phyloP scores from a whole-genome alignment of 53 echinoderm and acorn worm genomes.

The Echinarachnius parma region DNA sequence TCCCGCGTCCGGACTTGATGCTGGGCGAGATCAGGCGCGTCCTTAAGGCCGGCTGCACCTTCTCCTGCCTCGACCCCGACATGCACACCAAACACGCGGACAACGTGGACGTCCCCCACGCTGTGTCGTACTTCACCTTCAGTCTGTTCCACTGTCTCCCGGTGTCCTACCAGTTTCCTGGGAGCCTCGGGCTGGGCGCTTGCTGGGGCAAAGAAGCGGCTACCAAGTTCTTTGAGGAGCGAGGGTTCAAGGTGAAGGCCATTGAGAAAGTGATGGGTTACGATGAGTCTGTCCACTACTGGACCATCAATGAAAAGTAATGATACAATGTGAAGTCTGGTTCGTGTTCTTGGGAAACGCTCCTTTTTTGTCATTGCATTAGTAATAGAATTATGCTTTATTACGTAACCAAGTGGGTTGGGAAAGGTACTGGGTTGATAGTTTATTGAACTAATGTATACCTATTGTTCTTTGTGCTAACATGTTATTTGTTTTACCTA shows the following conservation, averaged over 20 bases:
- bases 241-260: conserved; percentile 58
- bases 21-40: conserved; percentile 51
- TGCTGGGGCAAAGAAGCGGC: conserved; percentile 72
- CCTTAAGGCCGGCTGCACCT: conserved; percentile 44
- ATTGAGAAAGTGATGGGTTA: too few species aligned
- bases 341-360: too few species aligned
- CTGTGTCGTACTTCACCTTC: conserved; percentile 15
- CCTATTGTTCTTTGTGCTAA: too few species aligned
- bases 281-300: too few species aligned
- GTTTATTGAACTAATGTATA: too few species aligned
- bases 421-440: too few species aligned
- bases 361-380: too few species aligned
- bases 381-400: too few species aligned
- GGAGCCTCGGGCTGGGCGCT: conserved; percentile 66
- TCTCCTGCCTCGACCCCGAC: conserved; percentile 52
- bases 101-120: conserved; percentile 27
- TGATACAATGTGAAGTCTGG: too few species aligned
- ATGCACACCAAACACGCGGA: conserved; percentile 50
- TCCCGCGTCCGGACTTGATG: conserved; percentile 44
- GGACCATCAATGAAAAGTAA: too few species aligned
- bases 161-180: conserved; percentile 40
- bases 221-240: conserved; percentile 50
- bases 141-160: conserved; percentile 83
- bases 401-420: too few species aligned
- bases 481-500: too few species aligned